These are phyloP conservation scores for Nebria ingens DNA, from an alignment of 1,140 invertebrate genomes.

Conservation along the genomic window DNA sequence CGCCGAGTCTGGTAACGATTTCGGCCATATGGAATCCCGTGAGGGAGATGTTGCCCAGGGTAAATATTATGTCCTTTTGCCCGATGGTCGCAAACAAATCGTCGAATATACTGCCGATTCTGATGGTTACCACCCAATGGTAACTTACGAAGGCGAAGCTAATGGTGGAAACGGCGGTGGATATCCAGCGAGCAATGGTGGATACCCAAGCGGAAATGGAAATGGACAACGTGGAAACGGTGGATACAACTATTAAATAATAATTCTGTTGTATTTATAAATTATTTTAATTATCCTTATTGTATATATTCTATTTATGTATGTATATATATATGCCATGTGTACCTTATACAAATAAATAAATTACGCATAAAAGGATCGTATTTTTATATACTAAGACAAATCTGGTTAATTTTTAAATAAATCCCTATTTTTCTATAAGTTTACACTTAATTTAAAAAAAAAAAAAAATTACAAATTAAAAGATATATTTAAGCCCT, in stretches of 20 bases:
- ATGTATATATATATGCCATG: too few species aligned
- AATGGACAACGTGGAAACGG: conserved; percentile 6
- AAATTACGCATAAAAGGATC: too few species aligned
- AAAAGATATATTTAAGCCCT: too few species aligned
- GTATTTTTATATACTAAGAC: too few species aligned
- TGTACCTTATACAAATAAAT: too few species aligned
- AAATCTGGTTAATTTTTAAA: too few species aligned
- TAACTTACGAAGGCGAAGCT: conserved; percentile 52
- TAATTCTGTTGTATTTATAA: background rate
- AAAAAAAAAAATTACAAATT: too few species aligned
- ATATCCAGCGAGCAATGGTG: conserved; percentile 18
- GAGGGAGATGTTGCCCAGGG: conserved; percentile 56
- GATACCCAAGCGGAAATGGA: conserved; percentile 10
- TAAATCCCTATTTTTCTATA: too few species aligned
- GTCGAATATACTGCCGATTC: conserved; percentile 69
- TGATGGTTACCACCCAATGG: conserved; percentile 64
- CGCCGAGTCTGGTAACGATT: conserved; percentile 55
- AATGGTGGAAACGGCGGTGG: conserved; percentile 30
- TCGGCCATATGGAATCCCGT: conserved; percentile 58
- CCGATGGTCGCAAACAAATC: conserved; percentile 64
- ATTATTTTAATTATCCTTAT: too few species aligned
- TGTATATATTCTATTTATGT: background rate
- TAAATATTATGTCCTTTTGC: conserved; percentile 59
- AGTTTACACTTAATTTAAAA: too few species aligned
- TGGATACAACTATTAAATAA: conserved; percentile 9